Evolutionary conservation across 2,888 invertebrate genomes (phyloP), one percentile per base, ranked within the genome.

Genomic region (Lacanobia oleracea): DNA sequence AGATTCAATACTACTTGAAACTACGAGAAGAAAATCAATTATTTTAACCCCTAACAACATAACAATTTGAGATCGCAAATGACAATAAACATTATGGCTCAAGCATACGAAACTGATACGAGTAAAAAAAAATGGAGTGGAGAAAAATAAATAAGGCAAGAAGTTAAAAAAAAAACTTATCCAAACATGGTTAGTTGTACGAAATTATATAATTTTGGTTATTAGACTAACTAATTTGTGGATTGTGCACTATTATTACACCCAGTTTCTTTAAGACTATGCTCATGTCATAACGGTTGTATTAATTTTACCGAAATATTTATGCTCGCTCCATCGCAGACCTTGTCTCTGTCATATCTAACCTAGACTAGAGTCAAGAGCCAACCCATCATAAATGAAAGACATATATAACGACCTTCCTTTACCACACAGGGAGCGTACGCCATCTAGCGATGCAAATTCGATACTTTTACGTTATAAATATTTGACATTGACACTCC

Each of bases 1-100:
- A 16, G 27, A 59, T 59, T 43, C 12, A 65, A 12, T 27, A 56
- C 6, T n/a, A 27, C 8, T 51, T 45, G 27, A 64, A 62, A 61
- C 14, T 18, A 61, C 12, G 1, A 45, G 5, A 27, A 40, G 12
- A 21, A 50, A 67, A 45, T 1, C n/a, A n/a, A 60, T 33, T 14
- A 50, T 43, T 50, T 50, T 62, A 40, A 33, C 12, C 14, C 23
- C 8, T 48, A 21, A 43, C 37, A 61, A 54, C 14, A 53, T 64
- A 53, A 61, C 18, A 56, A 56, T 81, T 66, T 27, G 63, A 77
- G 79, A 82, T 74, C 74, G 64, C 53, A 43, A 63, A 72, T 57
- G 7, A 45, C 16, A 77, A 51, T 23, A 21, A 33, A 33, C 9
- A 56, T 33, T 51, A 53, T 45, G 1, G 37, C 18, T 40, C 62